Base-by-base conservation (phyloP, 2,888 invertebrate genomes). In the Drosophila paracracens region DNA sequence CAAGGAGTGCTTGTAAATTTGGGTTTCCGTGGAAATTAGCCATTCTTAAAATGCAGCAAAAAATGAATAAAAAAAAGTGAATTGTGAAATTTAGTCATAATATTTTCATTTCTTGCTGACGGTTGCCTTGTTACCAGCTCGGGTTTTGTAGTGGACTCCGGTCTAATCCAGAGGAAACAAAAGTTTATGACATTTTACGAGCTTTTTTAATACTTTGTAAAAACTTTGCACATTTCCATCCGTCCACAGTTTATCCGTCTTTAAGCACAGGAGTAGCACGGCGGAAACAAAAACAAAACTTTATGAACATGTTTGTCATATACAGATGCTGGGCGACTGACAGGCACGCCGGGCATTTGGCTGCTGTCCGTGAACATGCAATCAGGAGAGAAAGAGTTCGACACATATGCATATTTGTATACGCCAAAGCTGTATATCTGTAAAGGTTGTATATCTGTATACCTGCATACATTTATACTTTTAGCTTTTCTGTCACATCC, bases 181-280 rank as follows among this genome's bases (percentile, higher is more conserved):
- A 82, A 84, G 76, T 88, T 83, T 88, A 84, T 84, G 84, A 79
- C 83, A 82, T 88, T 84, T 84, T 84, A 84, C 85, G 83, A 84
- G 82, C 73, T 72, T 84, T 82, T 79, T 82, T 84, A 88, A 88
- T 89, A 90, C 89, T 91, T 88, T 90, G 83, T 80, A 76, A 83
- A 91, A 90, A 90, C 81, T 90, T 86, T 83, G 76, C 75, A 70
- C 74, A 79, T 81, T 74, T 57, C 68, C 78, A 62, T 62, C 64
- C 68, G 61, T 77, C 48, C 74, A 62, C 79, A 65, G 85, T 79
- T 85, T 85, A 85, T 79, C 71, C 85, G 63, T 81, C 79, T 84
- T 82, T 79, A 75, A 75, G 79, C 86, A 61, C 73, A 74, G 69
- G 76, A 56, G 11, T 25, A 27, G 36, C 56, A 63, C 68, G 69